Evolutionary conservation across 2,113 vertebrate genomes (phyloP).

Genomic region (Pelecanus crispus): DNA sequence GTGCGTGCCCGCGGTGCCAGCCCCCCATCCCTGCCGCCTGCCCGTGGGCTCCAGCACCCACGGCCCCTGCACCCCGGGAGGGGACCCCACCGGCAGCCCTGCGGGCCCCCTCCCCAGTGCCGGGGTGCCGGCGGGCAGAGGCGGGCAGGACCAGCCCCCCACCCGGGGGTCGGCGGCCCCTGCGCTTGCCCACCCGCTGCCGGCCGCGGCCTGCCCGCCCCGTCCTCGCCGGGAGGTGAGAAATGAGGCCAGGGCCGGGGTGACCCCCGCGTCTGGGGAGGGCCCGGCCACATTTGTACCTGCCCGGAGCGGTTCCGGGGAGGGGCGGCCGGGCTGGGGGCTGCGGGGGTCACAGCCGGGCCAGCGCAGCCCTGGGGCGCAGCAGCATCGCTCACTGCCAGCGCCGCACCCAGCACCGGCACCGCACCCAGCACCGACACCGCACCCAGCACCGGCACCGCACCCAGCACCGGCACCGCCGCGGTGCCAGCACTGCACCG

Average conservation of each 20-base stretch:
- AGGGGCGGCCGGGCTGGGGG: not conserved
- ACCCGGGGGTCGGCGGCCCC: not conserved
- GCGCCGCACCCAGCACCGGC: not conserved
- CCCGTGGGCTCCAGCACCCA: no score
- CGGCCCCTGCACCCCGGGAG: not conserved
- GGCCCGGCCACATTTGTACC: not conserved
- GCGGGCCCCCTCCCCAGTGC: not conserved
- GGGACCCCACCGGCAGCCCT: not conserved
- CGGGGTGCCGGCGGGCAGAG: not conserved
- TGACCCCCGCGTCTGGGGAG: not conserved
- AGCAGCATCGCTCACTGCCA: not conserved
- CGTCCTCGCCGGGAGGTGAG: not conserved
- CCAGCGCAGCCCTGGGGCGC: not conserved
- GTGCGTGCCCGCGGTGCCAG: not conserved
- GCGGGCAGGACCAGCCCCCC: not conserved
- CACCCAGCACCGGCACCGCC: not conserved
- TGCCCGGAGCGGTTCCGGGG: conserved; percentile 35
- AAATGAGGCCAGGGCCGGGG: not conserved
- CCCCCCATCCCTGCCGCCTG: not conserved
- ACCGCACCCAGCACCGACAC: not conserved
- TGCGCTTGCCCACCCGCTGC: not conserved
- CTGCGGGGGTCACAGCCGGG: conserved; percentile 7
- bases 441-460: not conserved
- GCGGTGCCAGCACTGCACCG: no score
- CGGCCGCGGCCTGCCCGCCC: not conserved